A percentile compares a stretch with the other conserved stretches of the same genome.
phyloP scores from a whole-genome alignment of 2,888 invertebrate species.

The Pomacea canaliculata region DNA sequence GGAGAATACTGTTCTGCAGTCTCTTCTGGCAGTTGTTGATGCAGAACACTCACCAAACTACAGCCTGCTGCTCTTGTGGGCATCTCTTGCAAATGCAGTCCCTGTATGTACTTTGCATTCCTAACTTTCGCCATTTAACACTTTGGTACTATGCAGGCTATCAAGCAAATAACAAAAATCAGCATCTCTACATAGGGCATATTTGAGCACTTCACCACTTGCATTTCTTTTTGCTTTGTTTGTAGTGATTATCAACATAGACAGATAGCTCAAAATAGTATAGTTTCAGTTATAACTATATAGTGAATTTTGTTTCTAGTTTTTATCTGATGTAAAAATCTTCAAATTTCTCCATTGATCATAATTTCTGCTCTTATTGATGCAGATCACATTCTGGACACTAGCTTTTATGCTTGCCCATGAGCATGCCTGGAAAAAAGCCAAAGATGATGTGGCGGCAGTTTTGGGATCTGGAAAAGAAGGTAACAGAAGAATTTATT shows the following conservation, averaged over 20 bases:
- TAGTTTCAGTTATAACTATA: too few species aligned
- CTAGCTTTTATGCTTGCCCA: conserved; percentile 49
- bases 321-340: too few species aligned
- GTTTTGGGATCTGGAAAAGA: conserved; percentile 21
- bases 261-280: too few species aligned
- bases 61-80: conserved; percentile 61
- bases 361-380: conserved; percentile 10
- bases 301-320: too few species aligned
- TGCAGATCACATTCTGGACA: conserved; percentile 63
- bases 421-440: conserved; percentile 40
- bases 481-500: conserved; percentile 4
- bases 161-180: too few species aligned
- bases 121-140: background rate
- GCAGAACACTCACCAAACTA: conserved; percentile 50
- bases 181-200: too few species aligned
- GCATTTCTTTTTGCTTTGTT: too few species aligned
- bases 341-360: background rate
- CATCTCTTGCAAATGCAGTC: conserved; percentile 62
- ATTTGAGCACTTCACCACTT: too few species aligned
- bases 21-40: conserved; percentile 43
- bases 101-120: conserved; percentile 51
- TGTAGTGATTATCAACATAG: too few species aligned
- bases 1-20: conserved; percentile 50
- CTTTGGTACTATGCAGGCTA: too few species aligned
- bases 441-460: conserved; percentile 43